phyloP scores from a whole-genome alignment of 2,797 vertebrate species.

The Sarcoramphus papa region DNA sequence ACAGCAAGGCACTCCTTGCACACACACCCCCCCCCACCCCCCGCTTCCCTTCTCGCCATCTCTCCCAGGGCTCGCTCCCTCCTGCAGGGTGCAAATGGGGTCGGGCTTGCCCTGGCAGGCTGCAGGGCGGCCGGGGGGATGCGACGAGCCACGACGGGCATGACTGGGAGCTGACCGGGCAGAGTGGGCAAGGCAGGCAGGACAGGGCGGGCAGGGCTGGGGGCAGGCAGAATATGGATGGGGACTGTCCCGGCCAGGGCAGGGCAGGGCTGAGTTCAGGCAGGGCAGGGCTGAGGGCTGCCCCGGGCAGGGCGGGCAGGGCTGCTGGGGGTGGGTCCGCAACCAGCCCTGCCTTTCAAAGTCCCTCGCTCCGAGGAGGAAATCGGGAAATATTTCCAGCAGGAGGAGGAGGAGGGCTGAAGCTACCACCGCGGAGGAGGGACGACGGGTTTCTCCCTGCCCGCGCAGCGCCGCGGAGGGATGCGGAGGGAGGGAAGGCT shows the following conservation, averaged over 20 bases:
- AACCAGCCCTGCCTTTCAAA: constrained; percentile 51
- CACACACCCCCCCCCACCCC: not conserved
- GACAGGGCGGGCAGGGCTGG: too few relatives aligned
- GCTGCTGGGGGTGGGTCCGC: constrained; percentile 32
- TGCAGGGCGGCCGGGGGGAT: not conserved
- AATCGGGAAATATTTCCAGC: constrained; percentile 40
- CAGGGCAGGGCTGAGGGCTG: not conserved
- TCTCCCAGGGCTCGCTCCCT: not conserved
- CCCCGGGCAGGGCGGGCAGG: not conserved
- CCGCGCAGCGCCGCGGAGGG: constrained; percentile 38
- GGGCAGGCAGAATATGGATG: too few relatives aligned
- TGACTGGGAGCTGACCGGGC: not conserved
- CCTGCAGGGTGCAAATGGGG: not conserved
- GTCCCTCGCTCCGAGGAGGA: constrained; percentile 42
- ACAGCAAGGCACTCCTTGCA: not conserved
- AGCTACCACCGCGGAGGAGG: constrained; percentile 44
- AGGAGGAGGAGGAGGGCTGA: not conserved
- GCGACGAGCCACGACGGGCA: too few relatives aligned
- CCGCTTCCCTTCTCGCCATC: not conserved
- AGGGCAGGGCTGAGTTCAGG: not conserved
- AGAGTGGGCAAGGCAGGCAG: not conserved
- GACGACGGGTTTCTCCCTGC: not conserved
- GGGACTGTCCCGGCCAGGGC: too few relatives aligned
- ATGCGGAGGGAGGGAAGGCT: constrained; percentile 25
- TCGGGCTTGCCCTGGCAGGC: too few relatives aligned